Base-by-base conservation (phyloP, 2,113 vertebrate genomes). In the Semicossyphus pulcher region DNA sequence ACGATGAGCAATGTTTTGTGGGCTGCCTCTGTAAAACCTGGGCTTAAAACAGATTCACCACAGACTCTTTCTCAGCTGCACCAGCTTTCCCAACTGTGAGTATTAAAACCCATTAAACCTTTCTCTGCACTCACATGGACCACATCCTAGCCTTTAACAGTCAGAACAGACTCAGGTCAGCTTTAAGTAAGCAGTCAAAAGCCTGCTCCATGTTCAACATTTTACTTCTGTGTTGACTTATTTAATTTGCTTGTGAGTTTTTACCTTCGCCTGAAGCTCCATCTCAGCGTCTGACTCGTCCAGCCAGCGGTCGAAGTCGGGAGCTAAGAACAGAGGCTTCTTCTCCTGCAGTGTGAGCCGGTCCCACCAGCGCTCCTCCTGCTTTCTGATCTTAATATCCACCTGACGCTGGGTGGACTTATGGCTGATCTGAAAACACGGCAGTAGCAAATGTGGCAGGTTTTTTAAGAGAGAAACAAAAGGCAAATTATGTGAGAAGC, bases 251-350 rank as follows among this genome's bases (percentile, higher is more conserved):
- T 6, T 10, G 2, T 39, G 20, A 16, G 2, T 14, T 34, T 42
- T 6, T 72, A 96, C 98, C 96, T 98, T 96, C 31, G 95, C 95
- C 87, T 91, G 95, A 53, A 98, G 95, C 86, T 99, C 98, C 95
- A 95, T 96, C 88, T 99, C 98, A 0, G 97, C 97, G 53, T 99
- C 98, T 0, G 97, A 99, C 81, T 99, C 97, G 0, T 99, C 97
- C 83, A 97, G 75, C 98, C 98, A 99, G 78, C 98, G 97, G 87
- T 99, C 97, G 1, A 99, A 99, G 87, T 99, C 98, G 0, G 97
- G 97, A 0, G 93, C 93, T 31, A 99, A 78, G 72, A 99, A 99
- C 39, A 96, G 83, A 0, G 97, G 98, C 36, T 95, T 97, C 80
- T 95, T 97, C 83, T 97, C 96, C 56, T 97, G 97, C 88, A 94